phyloP scores from a whole-genome alignment of 2,797 vertebrate genomes.

The Urophycis tenuis region DNA sequence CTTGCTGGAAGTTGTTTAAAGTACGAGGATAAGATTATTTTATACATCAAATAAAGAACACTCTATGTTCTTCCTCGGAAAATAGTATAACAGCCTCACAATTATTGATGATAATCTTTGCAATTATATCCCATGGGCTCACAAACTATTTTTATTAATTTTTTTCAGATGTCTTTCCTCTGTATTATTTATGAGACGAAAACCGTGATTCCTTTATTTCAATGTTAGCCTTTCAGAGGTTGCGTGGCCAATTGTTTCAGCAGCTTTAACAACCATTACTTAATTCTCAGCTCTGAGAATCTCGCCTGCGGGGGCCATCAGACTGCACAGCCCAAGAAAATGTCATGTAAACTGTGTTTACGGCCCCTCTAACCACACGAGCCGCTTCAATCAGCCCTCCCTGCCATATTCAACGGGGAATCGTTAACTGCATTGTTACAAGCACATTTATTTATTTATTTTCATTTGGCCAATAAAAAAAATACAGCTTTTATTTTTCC shows the following conservation, averaged over 20 bases:
- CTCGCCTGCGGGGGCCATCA: slow-evolving; percentile 35
- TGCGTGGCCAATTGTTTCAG: slow-evolving; percentile 44
- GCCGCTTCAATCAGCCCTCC: slow-evolving; percentile 35
- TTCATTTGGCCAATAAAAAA: slow-evolving; percentile 21
- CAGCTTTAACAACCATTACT: slow-evolving; percentile 42
- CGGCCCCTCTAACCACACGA: slow-evolving; percentile 38
- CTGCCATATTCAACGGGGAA: slow-evolving; percentile 36
- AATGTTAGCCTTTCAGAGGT: slow-evolving; percentile 32
- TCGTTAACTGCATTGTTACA: slow-evolving; percentile 42
- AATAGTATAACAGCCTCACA: background rate
- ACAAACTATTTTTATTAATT: background rate
- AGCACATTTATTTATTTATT: background rate
- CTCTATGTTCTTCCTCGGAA: background rate
- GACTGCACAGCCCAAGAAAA: slow-evolving; percentile 33
- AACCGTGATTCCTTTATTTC: slow-evolving; percentile 19
- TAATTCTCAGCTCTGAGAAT: slow-evolving; percentile 36
- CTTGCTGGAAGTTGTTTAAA: background rate
- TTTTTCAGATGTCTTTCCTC: background rate
- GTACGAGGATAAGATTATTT: background rate
- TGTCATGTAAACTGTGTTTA: slow-evolving; percentile 50
- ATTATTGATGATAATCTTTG: background rate
- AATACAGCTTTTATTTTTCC: slow-evolving; percentile 36
- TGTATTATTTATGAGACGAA: slow-evolving; percentile 18
- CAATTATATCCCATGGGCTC: background rate
- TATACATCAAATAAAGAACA: background rate